Conservation (phyloP, 1,140 invertebrate genomes). For the Dermatophagoides farinae region DNA sequence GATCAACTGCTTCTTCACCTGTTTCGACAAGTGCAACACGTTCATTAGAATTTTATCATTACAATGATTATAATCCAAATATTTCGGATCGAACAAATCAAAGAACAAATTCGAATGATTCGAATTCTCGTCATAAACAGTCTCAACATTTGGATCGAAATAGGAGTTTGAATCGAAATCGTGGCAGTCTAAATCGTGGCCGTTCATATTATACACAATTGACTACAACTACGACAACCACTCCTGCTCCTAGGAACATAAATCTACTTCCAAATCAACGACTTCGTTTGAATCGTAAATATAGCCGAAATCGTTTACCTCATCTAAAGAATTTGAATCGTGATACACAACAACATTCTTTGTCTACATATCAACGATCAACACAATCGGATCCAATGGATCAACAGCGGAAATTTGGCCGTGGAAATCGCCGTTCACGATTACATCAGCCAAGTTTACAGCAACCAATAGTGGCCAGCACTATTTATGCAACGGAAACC, state of each 20-base stretch:
- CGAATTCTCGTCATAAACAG: too few species aligned
- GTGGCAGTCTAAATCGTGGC: not conserved
- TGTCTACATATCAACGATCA: not conserved
- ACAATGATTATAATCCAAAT: not conserved
- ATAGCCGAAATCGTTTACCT: not conserved
- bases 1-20: not conserved
- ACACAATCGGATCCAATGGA: not conserved
- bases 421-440: not conserved
- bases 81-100: not conserved
- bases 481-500: constrained; percentile 13
- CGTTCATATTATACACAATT: not conserved
- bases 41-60: not conserved
- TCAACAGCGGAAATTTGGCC: not conserved
- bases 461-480: not conserved
- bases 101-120: not conserved
- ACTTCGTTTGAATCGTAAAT: constrained; percentile 6
- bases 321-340: too few species aligned
- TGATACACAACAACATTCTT: not conserved
- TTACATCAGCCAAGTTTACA: not conserved
- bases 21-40: not conserved
- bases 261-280: constrained; percentile 5
- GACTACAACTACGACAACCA: constrained; percentile 6
- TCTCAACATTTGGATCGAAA: not conserved
- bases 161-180: not conserved
- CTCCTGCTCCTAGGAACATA: not conserved